Conservation (phyloP, 2,888 invertebrate genomes). For the Plemyria rubiginata region DNA sequence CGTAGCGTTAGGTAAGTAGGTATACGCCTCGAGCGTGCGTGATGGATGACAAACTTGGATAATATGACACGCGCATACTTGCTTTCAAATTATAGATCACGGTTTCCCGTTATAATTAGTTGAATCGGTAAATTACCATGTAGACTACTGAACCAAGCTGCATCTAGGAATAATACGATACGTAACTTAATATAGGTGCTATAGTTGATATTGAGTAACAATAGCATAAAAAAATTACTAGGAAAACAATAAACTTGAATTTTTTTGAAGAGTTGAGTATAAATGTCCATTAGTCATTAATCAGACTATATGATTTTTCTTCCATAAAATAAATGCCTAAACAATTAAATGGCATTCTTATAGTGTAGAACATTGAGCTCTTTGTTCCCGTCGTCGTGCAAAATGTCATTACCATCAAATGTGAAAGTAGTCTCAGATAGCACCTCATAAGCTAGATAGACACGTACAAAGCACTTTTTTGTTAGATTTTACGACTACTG, state of each 20-base stretch:
- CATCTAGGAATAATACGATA: not conserved
- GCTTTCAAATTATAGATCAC: conserved; percentile 34
- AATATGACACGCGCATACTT: conserved; percentile 34
- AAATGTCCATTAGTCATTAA: too few relatives aligned
- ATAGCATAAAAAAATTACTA: not conserved
- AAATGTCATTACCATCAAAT: conserved; percentile 17
- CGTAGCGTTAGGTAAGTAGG: conserved; percentile 31
- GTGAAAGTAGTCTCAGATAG: conserved; percentile 25
- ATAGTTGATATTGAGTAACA: not conserved
- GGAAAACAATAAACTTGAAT: too few relatives aligned
- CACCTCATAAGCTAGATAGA: conserved; percentile 24
- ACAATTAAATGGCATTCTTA: conserved; percentile 10
- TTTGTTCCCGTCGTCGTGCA: conserved; percentile 16
- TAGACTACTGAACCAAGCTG: conserved; percentile 17
- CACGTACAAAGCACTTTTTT: conserved; percentile 28
- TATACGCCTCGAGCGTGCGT: conserved; percentile 50
- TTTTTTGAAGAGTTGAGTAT: too few relatives aligned
- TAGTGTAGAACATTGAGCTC: conserved; percentile 24
- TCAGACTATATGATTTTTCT: not conserved
- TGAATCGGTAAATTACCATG: conserved; percentile 33
- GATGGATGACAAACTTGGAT: conserved; percentile 56
- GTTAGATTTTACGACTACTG: conserved; percentile 23
- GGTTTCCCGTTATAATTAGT: conserved; percentile 37
- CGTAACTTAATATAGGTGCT: not conserved
- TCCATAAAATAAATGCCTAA: too few relatives aligned